These are phyloP conservation scores for Valencia hispanica DNA, from an alignment of 2,797 vertebrate species.

Conservation along the genomic window DNA sequence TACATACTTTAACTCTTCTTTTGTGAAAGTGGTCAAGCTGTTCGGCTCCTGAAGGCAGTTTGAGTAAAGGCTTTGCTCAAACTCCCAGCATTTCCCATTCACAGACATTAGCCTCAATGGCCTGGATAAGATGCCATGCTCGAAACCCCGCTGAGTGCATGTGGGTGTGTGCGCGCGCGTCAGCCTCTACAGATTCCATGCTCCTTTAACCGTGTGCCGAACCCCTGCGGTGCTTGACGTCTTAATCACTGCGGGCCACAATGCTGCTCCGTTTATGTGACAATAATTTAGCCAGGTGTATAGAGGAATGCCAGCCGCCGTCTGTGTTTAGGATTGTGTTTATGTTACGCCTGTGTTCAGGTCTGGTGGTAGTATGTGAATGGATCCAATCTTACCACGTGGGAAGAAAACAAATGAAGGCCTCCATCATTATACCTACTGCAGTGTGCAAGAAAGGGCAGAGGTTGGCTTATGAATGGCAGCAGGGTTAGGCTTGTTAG, in stretches of 20 bases:
- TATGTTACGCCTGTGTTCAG: conserved; percentile 47
- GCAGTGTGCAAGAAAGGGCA: not conserved
- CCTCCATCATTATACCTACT: conserved; percentile 29
- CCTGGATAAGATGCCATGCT: conserved; percentile 65
- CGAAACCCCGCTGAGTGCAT: conserved; percentile 69
- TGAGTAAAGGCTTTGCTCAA: conserved; percentile 50
- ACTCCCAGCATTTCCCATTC: conserved; percentile 65
- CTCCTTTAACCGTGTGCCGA: conserved; percentile 54
- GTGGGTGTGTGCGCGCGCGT: conserved; percentile 25
- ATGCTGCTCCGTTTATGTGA: conserved; percentile 61
- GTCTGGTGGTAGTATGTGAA: conserved; percentile 42
- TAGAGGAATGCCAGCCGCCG: conserved; percentile 13
- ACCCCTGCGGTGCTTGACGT: conserved; percentile 52
- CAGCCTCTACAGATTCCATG: conserved; percentile 57
- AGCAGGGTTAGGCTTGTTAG: conserved; percentile 4
- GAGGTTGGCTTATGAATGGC: conserved; percentile 18
- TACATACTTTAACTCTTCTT: conserved; percentile 6
- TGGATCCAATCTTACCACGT: not conserved
- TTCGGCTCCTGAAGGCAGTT: conserved; percentile 45
- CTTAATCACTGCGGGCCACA: conserved; percentile 70
- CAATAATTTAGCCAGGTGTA: conserved; percentile 47
- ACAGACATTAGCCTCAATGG: conserved; percentile 80
- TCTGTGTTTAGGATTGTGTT: conserved; percentile 40
- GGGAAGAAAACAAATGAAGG: conserved; percentile 8
- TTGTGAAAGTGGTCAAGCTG: conserved; percentile 49